Conservation (phyloP, 2,797 vertebrate species). For the Eulemur rubriventer region DNA sequence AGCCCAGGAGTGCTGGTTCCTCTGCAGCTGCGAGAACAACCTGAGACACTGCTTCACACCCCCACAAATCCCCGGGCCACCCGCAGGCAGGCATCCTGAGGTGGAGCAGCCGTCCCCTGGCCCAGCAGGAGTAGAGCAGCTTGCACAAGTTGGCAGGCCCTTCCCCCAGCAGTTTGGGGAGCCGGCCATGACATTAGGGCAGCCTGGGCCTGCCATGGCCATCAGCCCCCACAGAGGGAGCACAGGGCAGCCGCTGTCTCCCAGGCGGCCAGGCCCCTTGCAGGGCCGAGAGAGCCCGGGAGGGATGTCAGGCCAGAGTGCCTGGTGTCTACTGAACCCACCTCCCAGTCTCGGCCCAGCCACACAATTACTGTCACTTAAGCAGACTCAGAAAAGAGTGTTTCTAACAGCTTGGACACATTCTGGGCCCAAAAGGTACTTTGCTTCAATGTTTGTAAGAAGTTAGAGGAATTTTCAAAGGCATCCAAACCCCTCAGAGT, state of each 20-base stretch:
- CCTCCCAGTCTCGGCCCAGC: neutral
- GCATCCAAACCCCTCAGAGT: neutral
- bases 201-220: accelerated
- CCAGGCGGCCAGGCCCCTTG: neutral
- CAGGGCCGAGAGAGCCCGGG: neutral
- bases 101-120: neutral
- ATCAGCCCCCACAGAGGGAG: neutral
- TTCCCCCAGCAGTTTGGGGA: neutral
- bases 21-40: neutral
- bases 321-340: accelerated
- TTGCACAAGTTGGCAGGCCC: neutral
- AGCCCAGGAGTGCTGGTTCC: neutral
- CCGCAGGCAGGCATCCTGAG: neutral
- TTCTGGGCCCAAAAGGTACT: neutral
- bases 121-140: too few relatives aligned
- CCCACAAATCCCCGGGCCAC: neutral
- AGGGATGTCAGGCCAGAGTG: neutral
- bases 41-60: too few relatives aligned
- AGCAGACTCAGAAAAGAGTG: neutral
- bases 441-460: neutral
- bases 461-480: neutral
- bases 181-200: neutral
- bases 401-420: neutral
- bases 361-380: neutral
- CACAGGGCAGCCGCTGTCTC: neutral